These are phyloP conservation scores for Trachelipus rathkii DNA, from an alignment of 1,140 invertebrate species.

Conservation along the genomic window DNA sequence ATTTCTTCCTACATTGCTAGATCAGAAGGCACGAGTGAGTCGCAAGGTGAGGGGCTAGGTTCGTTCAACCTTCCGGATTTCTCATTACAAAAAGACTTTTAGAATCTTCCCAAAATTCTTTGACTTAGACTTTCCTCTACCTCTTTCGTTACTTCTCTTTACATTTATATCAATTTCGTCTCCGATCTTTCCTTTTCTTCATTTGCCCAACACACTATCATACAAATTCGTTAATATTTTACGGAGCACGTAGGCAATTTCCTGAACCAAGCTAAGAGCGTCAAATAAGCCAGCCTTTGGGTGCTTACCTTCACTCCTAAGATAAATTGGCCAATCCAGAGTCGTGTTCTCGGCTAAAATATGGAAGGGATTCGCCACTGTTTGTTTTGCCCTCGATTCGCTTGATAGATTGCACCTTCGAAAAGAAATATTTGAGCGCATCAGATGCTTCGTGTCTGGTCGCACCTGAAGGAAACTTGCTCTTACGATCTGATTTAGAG, in stretches of 20 bases:
- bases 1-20: no score
- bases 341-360: constrained; percentile 9
- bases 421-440: constrained; percentile 4
- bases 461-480: not conserved
- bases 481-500: not conserved
- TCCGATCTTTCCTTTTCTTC: not conserved
- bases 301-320: constrained; percentile 11
- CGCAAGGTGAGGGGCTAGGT: no score
- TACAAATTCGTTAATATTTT: constrained; percentile 9
- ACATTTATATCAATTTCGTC: no score
- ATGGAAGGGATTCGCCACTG: constrained; percentile 3
- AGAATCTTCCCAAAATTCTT: no score
- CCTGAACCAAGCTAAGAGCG: constrained; percentile 5
- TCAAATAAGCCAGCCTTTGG: constrained; percentile 11
- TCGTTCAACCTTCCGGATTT: no score
- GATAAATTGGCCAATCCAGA: constrained; percentile 12
- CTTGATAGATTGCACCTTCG: constrained; percentile 3
- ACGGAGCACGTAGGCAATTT: constrained; percentile 7
- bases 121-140: no score
- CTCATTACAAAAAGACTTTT: no score
- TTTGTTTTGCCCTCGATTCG: not conserved
- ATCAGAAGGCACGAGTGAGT: no score
- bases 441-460: not conserved
- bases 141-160: no score
- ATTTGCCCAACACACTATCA: not conserved